phyloP scores from a whole-genome alignment of 2,113 vertebrate species.

The Neomonachus schauinslandi region DNA sequence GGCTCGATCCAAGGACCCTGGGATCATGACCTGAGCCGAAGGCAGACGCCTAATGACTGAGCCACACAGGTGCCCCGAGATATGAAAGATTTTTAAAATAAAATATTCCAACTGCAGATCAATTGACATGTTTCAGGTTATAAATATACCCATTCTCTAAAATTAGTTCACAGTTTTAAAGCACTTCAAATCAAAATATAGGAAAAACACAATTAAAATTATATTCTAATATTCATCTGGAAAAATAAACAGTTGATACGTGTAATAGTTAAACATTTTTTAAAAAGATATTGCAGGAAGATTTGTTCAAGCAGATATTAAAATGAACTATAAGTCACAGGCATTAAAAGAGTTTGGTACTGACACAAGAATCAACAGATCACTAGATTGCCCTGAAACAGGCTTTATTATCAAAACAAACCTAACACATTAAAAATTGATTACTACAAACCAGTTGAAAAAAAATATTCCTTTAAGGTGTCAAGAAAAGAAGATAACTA shows the following conservation, averaged over 20 bases:
- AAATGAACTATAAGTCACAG: conserved; percentile 17
- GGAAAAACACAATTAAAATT: not conserved
- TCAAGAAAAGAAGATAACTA: not conserved
- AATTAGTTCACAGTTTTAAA: conserved; percentile 36
- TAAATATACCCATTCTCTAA: not conserved
- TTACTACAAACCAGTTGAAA: not conserved
- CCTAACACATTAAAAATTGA: conserved; percentile 1
- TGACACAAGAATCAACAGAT: not conserved
- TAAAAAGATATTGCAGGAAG: not conserved
- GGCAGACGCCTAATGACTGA: too few relatives aligned
- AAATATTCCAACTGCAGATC: not conserved
- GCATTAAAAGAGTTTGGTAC: conserved; percentile 11
- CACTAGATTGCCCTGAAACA: not conserved
- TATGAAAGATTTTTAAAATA: not conserved
- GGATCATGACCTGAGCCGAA: too few relatives aligned
- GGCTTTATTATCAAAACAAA: conserved; percentile 31
- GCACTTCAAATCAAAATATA: not conserved
- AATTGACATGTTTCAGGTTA: not conserved
- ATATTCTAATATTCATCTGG: not conserved
- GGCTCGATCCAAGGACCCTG: too few relatives aligned
- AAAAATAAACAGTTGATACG: not conserved
- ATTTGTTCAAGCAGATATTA: conserved; percentile 20
- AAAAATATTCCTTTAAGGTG: conserved; percentile 6
- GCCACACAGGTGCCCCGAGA: not conserved
- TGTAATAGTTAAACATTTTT: not conserved